Percentiles rank a stretch among this genome's conserved stretches.
Conservation (phyloP, 2,113 vertebrate species). For the Cyprinodon variegatus region DNA sequence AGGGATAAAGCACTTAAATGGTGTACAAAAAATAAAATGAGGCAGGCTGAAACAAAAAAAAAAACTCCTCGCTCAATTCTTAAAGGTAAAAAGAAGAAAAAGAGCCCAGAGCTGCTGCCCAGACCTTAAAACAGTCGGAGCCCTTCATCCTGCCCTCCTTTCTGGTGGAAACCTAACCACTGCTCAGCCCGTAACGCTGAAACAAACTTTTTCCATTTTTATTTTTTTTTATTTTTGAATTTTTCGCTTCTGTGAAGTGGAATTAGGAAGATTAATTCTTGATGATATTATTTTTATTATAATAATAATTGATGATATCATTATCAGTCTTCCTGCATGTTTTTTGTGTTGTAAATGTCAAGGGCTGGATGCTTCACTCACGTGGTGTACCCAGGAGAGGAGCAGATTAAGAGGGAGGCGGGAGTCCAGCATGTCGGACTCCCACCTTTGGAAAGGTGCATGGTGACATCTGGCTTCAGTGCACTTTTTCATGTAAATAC, state of each 20-base stretch:
- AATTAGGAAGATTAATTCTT: conserved; percentile 81
- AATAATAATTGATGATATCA: conserved; percentile 79
- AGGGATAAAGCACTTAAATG: conserved; percentile 62
- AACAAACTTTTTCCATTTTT: conserved; percentile 80
- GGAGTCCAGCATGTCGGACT: conserved; percentile 7
- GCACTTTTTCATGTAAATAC: conserved; percentile 73
- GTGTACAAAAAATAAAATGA: conserved; percentile 23
- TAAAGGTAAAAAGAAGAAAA: conserved; percentile 16
- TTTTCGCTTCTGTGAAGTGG: conserved; percentile 99
- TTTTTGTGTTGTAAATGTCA: conserved; percentile 81
- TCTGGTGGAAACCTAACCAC: conserved; percentile 91
- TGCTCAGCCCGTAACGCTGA: conserved; percentile 92
- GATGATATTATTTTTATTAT: conserved; percentile 83
- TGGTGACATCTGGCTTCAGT: conserved; percentile 57
- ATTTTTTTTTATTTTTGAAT: conserved; percentile 59
- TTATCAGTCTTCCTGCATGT: conserved; percentile 71
- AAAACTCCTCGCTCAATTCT: not conserved
- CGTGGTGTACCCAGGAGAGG: conserved; percentile 81
- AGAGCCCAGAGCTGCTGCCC: not conserved
- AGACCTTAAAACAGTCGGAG: conserved; percentile 37
- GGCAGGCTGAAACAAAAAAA: conserved; percentile 23
- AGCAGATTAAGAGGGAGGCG: not conserved
- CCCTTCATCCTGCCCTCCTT: conserved; percentile 80
- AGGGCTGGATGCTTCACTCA: conserved; percentile 94
- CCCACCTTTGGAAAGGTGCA: conserved; percentile 57